A percentile compares a stretch with the other conserved stretches of the same genome.
Evolutionary conservation across 35 echinoderm and acorn worm genomes (phyloP).

Genomic region (Ophiothrix spiculata): DNA sequence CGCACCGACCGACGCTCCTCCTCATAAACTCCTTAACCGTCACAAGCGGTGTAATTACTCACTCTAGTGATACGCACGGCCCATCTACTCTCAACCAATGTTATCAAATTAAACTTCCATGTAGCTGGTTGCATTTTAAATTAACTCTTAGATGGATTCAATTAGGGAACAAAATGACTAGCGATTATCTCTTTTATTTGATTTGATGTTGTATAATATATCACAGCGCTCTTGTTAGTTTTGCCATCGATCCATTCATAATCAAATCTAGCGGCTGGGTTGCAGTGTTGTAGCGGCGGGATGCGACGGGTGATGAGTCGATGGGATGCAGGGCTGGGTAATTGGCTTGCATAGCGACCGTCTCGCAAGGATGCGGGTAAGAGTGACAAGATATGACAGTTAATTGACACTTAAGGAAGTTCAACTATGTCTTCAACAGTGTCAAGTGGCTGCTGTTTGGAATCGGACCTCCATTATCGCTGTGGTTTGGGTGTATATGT

Average conservation of each 20-base stretch:
- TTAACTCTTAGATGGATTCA: neutral
- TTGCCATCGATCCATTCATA: neutral
- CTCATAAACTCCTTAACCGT: neutral
- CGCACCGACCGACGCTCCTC: neutral
- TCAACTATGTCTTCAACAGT: too few species aligned
- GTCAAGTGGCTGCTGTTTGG: too few species aligned
- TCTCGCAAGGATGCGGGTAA: neutral
- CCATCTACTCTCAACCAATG: neutral
- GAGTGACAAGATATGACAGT: neutral
- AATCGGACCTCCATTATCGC: too few species aligned
- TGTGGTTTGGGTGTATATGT: too few species aligned
- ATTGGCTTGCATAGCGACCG: neutral
- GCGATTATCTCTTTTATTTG: neutral
- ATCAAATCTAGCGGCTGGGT: too few species aligned
- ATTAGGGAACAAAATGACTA: neutral
- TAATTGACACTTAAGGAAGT: too few species aligned
- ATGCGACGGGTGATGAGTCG: neutral
- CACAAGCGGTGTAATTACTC: constrained; percentile 1
- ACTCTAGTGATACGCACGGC: neutral
- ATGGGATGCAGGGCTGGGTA: neutral
- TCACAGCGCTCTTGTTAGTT: neutral
- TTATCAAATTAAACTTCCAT: neutral
- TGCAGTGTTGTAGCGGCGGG: neutral
- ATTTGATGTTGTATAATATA: neutral
- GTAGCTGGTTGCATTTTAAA: neutral